Percentiles rank a stretch among this genome's conserved stretches.
Evolutionary conservation across 2,888 invertebrate species (phyloP).

Genomic region (Timandra comae): DNA sequence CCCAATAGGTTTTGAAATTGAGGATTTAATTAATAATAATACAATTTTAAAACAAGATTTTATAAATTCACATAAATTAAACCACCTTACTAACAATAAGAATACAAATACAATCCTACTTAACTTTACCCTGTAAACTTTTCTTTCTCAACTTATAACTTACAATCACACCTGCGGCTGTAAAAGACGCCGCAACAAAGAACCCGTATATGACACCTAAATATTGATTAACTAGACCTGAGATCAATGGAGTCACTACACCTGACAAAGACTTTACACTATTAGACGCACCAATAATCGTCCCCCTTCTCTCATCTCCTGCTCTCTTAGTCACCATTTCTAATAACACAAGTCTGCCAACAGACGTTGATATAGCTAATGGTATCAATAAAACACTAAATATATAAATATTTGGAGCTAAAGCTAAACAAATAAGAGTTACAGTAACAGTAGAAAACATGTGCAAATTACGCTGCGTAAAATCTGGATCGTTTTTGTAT

Average conservation of each 20-base stretch:
- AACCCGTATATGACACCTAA: conserved; percentile 56
- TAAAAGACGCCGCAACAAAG: conserved; percentile 35
- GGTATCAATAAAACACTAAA: conserved; percentile 61
- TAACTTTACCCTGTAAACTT: conserved; percentile 23
- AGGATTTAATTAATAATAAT: too few relatives aligned
- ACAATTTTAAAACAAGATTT: too few relatives aligned
- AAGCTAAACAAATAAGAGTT: conserved; percentile 53
- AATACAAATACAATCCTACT: too few relatives aligned
- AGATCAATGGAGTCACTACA: conserved; percentile 71
- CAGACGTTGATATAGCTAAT: conserved; percentile 57
- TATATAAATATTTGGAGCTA: conserved; percentile 44
- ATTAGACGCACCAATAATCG: conserved; percentile 72
- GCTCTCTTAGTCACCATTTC: conserved; percentile 68
- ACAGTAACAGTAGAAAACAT: conserved; percentile 55
- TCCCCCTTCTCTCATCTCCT: conserved; percentile 66
- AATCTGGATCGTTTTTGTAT: conserved; percentile 54
- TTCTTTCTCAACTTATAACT: conserved; percentile 32
- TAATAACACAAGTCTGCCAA: conserved; percentile 62
- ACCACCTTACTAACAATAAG: too few relatives aligned
- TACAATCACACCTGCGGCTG: conserved; percentile 42
- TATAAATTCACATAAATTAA: too few relatives aligned
- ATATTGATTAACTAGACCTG: conserved; percentile 66
- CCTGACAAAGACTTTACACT: conserved; percentile 74
- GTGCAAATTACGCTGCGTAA: conserved; percentile 53
- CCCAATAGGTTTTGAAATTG: too few relatives aligned